A percentile compares a stretch with the other conserved stretches of the same genome.
phyloP scores from a whole-genome alignment of 2,797 vertebrate genomes.

The Simalia tracyae region DNA sequence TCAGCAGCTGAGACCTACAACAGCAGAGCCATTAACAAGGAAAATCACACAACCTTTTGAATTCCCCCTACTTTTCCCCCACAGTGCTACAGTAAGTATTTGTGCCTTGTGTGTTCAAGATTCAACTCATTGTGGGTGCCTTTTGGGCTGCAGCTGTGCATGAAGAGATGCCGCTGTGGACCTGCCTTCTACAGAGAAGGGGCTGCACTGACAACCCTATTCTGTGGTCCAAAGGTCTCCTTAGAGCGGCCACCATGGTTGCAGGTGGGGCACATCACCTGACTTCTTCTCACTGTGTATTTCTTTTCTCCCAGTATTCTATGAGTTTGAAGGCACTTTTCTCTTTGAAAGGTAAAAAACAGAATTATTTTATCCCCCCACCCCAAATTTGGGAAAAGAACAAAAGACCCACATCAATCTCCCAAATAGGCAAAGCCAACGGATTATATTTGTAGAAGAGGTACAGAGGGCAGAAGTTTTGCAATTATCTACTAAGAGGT shows the following conservation, averaged over 20 bases:
- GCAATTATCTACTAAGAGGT: not conserved
- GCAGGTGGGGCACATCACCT: not conserved
- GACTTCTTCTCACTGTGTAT: not conserved
- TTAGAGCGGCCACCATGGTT: too few species aligned
- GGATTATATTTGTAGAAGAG: not conserved
- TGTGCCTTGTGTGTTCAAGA: not conserved
- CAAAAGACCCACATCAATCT: too few species aligned
- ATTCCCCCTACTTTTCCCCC: not conserved
- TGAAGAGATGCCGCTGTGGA: not conserved
- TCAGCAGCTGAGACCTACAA: not conserved
- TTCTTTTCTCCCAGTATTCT: not conserved
- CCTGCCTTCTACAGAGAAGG: not conserved
- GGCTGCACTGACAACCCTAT: not conserved
- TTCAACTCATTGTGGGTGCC: not conserved
- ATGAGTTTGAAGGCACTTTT: not conserved
- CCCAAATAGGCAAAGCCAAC: not conserved
- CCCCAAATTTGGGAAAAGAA: not conserved
- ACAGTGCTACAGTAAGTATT: not conserved
- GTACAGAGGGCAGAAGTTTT: not conserved
- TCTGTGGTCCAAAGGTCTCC: not conserved
- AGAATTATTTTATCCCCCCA: not conserved
- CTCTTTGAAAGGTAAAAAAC: not conserved
- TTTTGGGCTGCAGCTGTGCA: not conserved
- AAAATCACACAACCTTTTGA: not conserved
- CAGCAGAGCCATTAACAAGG: not conserved